A percentile compares a stretch with the other conserved stretches of the same genome.
phyloP scores from a whole-genome alignment of 2,797 vertebrate genomes.

The Perodicticus potto region DNA sequence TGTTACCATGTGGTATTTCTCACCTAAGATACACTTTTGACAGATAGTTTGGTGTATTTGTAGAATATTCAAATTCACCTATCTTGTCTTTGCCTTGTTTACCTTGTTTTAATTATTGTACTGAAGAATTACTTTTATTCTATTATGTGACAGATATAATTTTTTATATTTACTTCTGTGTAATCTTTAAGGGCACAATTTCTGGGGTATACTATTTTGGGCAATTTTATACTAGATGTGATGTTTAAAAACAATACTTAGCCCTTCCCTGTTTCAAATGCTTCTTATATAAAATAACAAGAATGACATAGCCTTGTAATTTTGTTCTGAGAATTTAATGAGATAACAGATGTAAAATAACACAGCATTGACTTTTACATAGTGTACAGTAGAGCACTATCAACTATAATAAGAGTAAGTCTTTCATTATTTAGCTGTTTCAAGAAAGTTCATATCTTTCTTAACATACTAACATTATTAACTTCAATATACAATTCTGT shows the following conservation, averaged over 20 bases:
- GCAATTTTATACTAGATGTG: background rate
- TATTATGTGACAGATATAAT: background rate
- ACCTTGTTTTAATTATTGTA: background rate
- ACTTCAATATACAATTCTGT: background rate
- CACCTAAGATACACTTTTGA: background rate
- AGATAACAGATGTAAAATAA: background rate
- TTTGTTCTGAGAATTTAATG: constrained; percentile 23
- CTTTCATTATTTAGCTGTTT: background rate
- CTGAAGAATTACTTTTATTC: background rate
- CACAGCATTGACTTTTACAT: background rate
- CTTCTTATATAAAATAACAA: background rate
- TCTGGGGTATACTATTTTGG: background rate
- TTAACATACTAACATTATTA: background rate
- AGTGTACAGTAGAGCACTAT: background rate
- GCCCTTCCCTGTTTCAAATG: background rate
- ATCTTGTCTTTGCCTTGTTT: background rate
- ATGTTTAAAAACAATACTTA: background rate
- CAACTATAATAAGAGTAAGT: background rate
- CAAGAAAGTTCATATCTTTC: background rate
- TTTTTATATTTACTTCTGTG: background rate
- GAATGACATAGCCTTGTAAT: background rate
- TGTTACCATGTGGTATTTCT: background rate
- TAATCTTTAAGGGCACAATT: background rate
- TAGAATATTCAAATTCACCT: background rate
- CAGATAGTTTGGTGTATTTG: background rate